Conservation (phyloP, 2,113 vertebrate genomes). For the Pangasianodon hypophthalmus region DNA sequence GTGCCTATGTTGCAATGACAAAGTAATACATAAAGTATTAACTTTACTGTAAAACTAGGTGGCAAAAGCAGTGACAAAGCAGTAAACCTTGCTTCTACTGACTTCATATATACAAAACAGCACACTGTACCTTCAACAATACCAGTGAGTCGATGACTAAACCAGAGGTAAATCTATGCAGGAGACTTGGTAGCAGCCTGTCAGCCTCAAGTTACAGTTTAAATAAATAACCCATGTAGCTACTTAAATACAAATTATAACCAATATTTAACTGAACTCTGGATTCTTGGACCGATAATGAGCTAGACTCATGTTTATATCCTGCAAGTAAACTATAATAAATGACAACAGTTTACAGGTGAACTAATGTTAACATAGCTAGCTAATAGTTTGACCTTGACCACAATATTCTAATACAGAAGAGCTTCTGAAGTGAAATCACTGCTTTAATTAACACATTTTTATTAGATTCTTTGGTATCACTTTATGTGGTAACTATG, state of each 20-base stretch:
- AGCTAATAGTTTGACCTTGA: background rate
- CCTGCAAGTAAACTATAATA: background rate
- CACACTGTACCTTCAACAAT: background rate
- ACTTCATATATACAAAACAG: background rate
- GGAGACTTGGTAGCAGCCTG: background rate
- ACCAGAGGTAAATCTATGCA: background rate
- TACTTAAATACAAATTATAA: background rate
- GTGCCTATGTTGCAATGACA: background rate
- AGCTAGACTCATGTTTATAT: background rate
- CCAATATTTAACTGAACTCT: background rate
- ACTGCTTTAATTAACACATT: background rate
- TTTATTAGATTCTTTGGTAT: too few relatives aligned
- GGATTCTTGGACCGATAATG: background rate
- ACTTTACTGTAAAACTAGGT: background rate
- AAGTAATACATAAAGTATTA: background rate
- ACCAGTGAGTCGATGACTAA: background rate
- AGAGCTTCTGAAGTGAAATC: background rate
- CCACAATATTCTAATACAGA: background rate
- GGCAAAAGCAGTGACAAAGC: background rate
- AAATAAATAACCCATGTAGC: background rate
- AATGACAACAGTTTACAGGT: background rate
- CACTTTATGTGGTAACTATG: background rate
- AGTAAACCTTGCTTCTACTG: background rate
- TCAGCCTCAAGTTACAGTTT: background rate
- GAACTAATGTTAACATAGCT: too few relatives aligned